Conservation (phyloP, 2,888 invertebrate genomes). For the Microplitis manilae region DNA sequence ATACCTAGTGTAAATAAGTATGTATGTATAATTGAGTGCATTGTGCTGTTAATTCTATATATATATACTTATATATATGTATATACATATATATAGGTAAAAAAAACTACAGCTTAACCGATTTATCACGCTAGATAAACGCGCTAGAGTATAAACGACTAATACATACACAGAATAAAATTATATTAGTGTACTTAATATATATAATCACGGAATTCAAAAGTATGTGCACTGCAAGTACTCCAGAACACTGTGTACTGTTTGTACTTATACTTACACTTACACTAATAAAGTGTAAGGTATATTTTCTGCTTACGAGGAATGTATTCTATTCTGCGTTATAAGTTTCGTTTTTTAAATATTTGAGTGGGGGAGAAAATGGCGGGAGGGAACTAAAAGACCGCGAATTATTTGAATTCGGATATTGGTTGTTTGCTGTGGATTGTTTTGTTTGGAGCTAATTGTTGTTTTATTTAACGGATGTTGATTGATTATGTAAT, state of each 20-base stretch:
- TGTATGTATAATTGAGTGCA: slow-evolving; percentile 17
- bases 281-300: neutral
- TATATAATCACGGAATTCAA: neutral
- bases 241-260: neutral
- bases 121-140: neutral
- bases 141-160: neutral
- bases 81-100: neutral
- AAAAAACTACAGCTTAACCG: neutral
- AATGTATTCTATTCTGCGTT: neutral
- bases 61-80: neutral
- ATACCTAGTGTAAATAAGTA: slow-evolving; percentile 18
- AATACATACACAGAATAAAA: neutral
- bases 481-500: no score
- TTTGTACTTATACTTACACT: neutral
- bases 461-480: no score
- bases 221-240: neutral
- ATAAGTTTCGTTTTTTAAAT: neutral
- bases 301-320: neutral
- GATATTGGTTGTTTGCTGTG: no score
- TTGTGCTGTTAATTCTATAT: slow-evolving; percentile 11
- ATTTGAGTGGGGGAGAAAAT: neutral
- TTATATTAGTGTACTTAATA: neutral
- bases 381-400: neutral
- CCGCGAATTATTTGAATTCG: neutral
- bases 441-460: no score